These are phyloP conservation scores for Labrus mixtus DNA, from an alignment of 2,113 vertebrate species.

Conservation along the genomic window DNA sequence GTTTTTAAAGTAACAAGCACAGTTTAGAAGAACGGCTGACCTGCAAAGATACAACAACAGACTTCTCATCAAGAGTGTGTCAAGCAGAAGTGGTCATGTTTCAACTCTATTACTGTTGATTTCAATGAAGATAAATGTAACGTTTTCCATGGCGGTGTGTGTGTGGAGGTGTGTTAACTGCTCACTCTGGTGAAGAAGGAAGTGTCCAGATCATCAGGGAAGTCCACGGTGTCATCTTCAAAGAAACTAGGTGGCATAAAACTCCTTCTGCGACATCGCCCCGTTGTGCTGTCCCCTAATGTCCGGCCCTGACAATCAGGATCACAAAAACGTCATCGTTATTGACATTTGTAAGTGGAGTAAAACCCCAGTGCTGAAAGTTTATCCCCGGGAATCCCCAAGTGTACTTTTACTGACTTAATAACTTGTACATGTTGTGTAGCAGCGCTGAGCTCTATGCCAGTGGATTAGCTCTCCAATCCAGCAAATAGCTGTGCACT, in stretches of 20 bases:
- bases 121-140: neutral
- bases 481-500: slow-evolving; percentile 51
- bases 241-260: slow-evolving; percentile 94
- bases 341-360: neutral
- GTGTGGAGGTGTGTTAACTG: neutral
- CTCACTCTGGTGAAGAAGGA: slow-evolving; percentile 97
- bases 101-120: no score
- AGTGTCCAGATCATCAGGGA: slow-evolving; percentile 94
- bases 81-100: no score
- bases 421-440: neutral
- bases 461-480: slow-evolving; percentile 53
- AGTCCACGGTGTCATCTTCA: slow-evolving; percentile 94
- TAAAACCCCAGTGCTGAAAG: neutral
- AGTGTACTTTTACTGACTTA: neutral
- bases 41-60: no score
- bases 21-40: no score
- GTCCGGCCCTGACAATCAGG: slow-evolving; percentile 88
- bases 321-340: neutral
- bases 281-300: slow-evolving; percentile 82
- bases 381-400: slow-evolving; percentile 13
- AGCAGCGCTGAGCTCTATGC: slow-evolving; percentile 3
- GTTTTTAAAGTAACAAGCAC: no score
- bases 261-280: slow-evolving; percentile 88
- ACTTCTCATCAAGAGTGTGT: no score
- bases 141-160: neutral